Base-by-base conservation (phyloP, 2,797 vertebrate genomes). In the Percopsis omiscomaycus region DNA sequence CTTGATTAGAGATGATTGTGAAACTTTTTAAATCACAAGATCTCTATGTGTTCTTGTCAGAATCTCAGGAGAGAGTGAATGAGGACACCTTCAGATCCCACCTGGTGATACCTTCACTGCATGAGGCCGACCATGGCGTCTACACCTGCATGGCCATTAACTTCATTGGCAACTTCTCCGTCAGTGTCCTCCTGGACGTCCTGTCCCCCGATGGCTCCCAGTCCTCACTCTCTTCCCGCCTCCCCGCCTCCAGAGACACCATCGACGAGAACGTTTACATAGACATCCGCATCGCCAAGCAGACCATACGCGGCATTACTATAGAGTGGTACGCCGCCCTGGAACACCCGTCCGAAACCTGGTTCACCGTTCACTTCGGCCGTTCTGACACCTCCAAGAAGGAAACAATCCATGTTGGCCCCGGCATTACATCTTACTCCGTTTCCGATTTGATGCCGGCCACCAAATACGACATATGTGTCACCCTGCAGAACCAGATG, bases 391-490 rank as follows among this genome's bases (percentile, higher is more conserved):
- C 82, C 0, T 56, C 85, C 1, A 90, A 91, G 28, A 94, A 93
- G 77, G 94, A 97, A 29, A 74, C 84, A 11, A 90, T 95, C 73
- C 94, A 93, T 71, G 92, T 96, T 0, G 95, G 95, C 2, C 96
- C 96, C 0, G 95, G 96, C 0, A 93, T 97, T 64, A 91, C 92
- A 73, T 92, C 92, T 1, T 98, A 97, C 66, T 88, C 93, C 0
- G 80, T 97, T 50, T 92, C 93, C 0, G 92, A 95, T 71, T 87
- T 98, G 81, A 83, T 93, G 66, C 94, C 95, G 0, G 91, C 92
- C 30, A 97, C 94, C 10, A 95, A 97, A 79, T 97, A 98, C 2
- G 93, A 96, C 75, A 94, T 95, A 28, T 97, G 96, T 0, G 90
- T 98, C 45, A 92, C 94, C 0, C 74, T 95, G 4, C 94, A 91